Conservation (phyloP, 1,140 invertebrate species). For the Macrosteles quadrilineatus region DNA sequence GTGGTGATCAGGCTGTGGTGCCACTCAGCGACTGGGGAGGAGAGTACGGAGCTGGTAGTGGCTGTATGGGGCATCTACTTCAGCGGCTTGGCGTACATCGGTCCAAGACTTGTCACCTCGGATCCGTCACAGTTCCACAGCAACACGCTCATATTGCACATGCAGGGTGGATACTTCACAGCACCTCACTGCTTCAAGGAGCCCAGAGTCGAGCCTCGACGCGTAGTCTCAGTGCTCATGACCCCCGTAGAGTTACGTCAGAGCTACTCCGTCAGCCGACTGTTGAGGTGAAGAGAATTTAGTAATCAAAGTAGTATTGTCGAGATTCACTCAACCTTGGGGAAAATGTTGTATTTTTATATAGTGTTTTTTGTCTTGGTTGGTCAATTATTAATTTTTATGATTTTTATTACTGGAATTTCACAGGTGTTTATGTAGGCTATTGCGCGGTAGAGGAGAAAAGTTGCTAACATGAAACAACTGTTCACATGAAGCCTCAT, state of each 20-base stretch:
- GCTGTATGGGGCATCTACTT: slow-evolving; percentile 86
- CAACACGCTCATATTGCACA: slow-evolving; percentile 84
- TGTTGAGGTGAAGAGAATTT: slow-evolving; percentile 64
- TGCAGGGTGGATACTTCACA: slow-evolving; percentile 84
- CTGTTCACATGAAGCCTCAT: no score
- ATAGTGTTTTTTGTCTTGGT: no score
- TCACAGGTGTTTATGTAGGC: no score
- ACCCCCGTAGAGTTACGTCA: slow-evolving; percentile 58
- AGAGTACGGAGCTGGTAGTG: slow-evolving; percentile 53
- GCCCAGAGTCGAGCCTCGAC: slow-evolving; percentile 39
- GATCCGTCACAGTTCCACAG: slow-evolving; percentile 68
- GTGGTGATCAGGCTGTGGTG: slow-evolving; percentile 59
- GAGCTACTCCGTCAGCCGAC: slow-evolving; percentile 73
- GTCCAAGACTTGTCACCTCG: slow-evolving; percentile 70
- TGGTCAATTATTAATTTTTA: no score
- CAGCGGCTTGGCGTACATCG: slow-evolving; percentile 75
- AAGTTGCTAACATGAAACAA: no score
- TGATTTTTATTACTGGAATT: no score
- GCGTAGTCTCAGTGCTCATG: slow-evolving; percentile 25
- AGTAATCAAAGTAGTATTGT: no score
- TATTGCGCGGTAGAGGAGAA: no score
- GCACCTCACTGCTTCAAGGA: slow-evolving; percentile 47
- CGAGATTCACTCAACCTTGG: no score
- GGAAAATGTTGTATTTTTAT: no score
- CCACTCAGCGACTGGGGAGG: slow-evolving; percentile 41